A percentile compares a stretch with the other conserved stretches of the same genome.
Evolutionary conservation across 2,113 vertebrate genomes (phyloP).

Genomic region (Orthonyx spaldingii): DNA sequence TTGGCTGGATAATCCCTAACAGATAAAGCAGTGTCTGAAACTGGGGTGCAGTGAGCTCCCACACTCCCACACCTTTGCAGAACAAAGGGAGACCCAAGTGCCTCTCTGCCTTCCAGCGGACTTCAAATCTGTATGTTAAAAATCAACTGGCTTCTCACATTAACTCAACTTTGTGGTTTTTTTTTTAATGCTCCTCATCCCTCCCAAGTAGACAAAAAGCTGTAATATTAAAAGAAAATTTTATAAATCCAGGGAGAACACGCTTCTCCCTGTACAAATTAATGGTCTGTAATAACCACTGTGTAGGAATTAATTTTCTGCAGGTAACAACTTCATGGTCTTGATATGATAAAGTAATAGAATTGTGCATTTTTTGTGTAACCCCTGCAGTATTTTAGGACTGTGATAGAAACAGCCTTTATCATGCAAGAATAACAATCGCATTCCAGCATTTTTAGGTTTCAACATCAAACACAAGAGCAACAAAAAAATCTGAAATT

Average conservation of each 20-base stretch:
- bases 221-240: not conserved
- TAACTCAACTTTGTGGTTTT: not conserved
- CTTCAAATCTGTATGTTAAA: not conserved
- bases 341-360: not conserved
- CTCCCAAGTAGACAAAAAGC: not conserved
- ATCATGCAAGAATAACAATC: not conserved
- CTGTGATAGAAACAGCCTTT: not conserved
- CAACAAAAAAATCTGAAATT: constrained; percentile 6
- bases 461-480: constrained; percentile 1
- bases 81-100: not conserved
- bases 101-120: not conserved
- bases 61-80: not conserved
- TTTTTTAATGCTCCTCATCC: not conserved
- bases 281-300: not conserved
- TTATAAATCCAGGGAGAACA: not conserved
- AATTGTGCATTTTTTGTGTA: not conserved
- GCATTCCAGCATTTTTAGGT: not conserved
- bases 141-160: not conserved
- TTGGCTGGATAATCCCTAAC: not conserved
- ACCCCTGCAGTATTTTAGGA: not conserved
- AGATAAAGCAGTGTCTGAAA: not conserved
- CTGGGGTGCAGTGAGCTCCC: not conserved
- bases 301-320: constrained; percentile 11
- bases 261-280: not conserved
- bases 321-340: not conserved